These are phyloP conservation scores for Rhegmatorhina hoffmannsi DNA, from an alignment of 2,113 vertebrate species.

Conservation along the genomic window DNA sequence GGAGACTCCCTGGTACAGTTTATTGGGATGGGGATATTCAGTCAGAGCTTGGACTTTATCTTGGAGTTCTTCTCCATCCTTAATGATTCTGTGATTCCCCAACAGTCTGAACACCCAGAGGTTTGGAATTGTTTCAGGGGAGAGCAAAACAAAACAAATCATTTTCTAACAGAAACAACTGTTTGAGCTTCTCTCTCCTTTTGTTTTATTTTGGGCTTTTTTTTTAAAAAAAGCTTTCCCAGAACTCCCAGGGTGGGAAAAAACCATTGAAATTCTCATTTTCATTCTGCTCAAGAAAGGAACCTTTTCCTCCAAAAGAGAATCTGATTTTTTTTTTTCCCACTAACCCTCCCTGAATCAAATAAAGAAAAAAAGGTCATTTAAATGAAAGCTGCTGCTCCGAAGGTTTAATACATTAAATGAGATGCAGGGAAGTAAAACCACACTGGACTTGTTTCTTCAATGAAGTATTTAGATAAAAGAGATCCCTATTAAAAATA, in stretches of 20 bases:
- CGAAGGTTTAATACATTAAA: constrained; percentile 12
- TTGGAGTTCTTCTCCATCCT: not conserved
- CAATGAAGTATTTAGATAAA: not conserved
- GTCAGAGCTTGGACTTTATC: not conserved
- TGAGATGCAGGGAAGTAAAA: not conserved
- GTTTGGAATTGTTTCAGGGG: not conserved
- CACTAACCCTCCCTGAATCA: not conserved
- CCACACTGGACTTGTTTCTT: not conserved
- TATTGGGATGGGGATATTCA: not conserved
- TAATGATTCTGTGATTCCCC: not conserved
- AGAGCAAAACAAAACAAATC: not conserved
- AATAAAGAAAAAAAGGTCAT: not conserved
- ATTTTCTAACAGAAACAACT: not conserved
- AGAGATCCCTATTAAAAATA: not conserved
- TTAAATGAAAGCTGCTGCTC: not conserved
- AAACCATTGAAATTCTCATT: not conserved
- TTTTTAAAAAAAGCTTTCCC: not conserved
- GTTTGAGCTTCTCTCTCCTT: not conserved
- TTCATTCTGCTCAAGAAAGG: not conserved
- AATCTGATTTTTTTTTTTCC: not conserved
- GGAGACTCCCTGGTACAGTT: fast-evolving
- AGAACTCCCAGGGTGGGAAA: not conserved
- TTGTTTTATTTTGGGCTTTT: not conserved
- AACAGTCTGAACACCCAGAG: not conserved
- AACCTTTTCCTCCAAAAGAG: not conserved